Base-by-base conservation (phyloP, 92 coral and sea anemone species). In the Parazoanthus darwini region DNA sequence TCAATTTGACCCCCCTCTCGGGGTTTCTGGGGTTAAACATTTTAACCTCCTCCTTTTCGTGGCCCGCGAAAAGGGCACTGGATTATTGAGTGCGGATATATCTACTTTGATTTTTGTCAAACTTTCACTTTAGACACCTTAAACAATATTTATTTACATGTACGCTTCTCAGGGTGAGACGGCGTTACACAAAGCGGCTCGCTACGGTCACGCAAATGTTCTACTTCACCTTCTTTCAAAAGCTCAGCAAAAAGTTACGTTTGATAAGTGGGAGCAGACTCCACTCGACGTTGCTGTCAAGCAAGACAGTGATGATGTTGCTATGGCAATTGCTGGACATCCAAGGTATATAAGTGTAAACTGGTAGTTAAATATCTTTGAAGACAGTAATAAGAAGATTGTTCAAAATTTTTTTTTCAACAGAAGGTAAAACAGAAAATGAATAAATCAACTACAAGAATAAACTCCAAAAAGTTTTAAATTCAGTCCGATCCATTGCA, bases 141-240 rank as follows among this genome's bases (percentile, higher is more conserved):
- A 26, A 8, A 38, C 20, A 20, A 1, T 65, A 25, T 15, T 14
- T 13, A 8, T 48, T 36, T 29, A n/a, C 38, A 16, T 46, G 4
- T 43, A 43, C 33, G 33, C 33, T 29, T 29, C 36, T 5, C 51
- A 82, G 86, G 76, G 86, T 37, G 86, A 82, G 72, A 82, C 86
- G 8, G 76, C 86, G 74, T 33, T 82, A 67, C 86, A 82, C 86
- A 63, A 82, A 26, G 86, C 86, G 35, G 86, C 75, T 82, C 56
- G 75, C 23, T 54, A 82, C 48, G 86, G 86, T 65, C 86, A 82
- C 58, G 74, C 29, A n/a, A 82, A 38, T 44, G 73, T 82, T 39
- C 6, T 82, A 29, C 44, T 8, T 23, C 25, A 39, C 6, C 86
- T 82, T 65, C 75, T 82, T 23, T 23, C 74, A 11, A 22, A 65